Base-by-base conservation (phyloP, 2,113 vertebrate genomes). In the Xenopus borealis region DNA sequence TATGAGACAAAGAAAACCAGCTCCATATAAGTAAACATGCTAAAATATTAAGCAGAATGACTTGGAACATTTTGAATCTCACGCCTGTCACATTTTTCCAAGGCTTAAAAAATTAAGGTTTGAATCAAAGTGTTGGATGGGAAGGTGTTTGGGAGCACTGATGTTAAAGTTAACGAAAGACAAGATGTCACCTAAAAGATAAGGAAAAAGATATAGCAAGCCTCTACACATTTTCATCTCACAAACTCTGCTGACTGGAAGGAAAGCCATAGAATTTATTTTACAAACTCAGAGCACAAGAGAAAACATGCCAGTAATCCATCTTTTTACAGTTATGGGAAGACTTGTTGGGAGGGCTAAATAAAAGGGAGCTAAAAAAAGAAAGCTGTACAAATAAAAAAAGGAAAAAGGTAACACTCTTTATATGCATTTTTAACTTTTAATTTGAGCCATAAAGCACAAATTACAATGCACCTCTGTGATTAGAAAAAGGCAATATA, bases 101-200 rank as follows among this genome's bases (percentile, higher is more conserved):
- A 64, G 55, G 74, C 66, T 70, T 77, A 57, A 77, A 77, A 77
- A 55, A 76, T 69, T 76, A 66, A 69, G 66, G 66, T 69, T 40
- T 69, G 46, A 63, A 53, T 66, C 53, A 62, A 69, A 76, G 50
- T 76, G 74, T 66, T 73, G 62, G n/a, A 66, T 62, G 69, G 73
- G 69, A 76, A 76, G 69, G 46, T 70, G 67, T 64, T 63, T 45
- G 66, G 69, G 47, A 64, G 74, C 67, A 70, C 69, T 70, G 74
- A 76, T 76, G 67, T 76, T 63, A 70, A 69, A 77, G 66, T 70
- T 45, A 77, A 62, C 64, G 57, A 62, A 69, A 75, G 66, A 77
- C 58, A 77, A 77, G 66, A 77, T 77, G 74, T 70, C 74, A 77
- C 46, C 66, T 77, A 62, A 55, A 74, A 61, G 72, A 75, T 75